Evolutionary conservation across 2,113 vertebrate species (phyloP).

Genomic region (Lonchura striata): DNA sequence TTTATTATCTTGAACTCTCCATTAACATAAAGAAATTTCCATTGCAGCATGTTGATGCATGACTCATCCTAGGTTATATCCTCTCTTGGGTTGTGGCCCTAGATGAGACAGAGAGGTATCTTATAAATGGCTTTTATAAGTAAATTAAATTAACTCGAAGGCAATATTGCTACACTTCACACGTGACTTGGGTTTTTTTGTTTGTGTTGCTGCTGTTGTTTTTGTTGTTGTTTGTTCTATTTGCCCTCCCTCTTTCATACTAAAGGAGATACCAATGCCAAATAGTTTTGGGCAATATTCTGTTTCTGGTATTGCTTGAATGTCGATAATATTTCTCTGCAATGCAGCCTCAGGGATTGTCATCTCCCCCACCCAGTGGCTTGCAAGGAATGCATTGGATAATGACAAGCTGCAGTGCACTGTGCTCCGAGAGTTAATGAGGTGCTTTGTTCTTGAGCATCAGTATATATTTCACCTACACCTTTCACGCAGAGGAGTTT

Average conservation of each 20-base stretch:
- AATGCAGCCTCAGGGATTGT: not conserved
- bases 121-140: not conserved
- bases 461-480: not conserved
- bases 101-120: not conserved
- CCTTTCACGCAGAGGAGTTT: not conserved
- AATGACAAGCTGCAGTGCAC: constrained; percentile 50
- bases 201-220: not conserved
- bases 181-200: not conserved
- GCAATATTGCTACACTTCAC: not conserved
- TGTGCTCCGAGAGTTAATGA: constrained; percentile 63
- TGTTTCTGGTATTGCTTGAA: not conserved
- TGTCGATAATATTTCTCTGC: not conserved
- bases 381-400: constrained; percentile 22
- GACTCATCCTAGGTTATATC: not conserved
- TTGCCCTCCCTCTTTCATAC: not conserved
- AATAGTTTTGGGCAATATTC: not conserved
- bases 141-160: not conserved
- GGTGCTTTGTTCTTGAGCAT: constrained; percentile 53
- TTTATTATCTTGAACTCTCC: not conserved
- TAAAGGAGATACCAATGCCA: not conserved
- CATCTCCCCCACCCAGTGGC: not conserved
- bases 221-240: not conserved
- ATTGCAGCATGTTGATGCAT: not conserved
- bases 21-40: not conserved
- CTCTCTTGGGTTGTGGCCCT: not conserved